phyloP scores from a whole-genome alignment of 2,113 vertebrate genomes.

The Naja naja region DNA sequence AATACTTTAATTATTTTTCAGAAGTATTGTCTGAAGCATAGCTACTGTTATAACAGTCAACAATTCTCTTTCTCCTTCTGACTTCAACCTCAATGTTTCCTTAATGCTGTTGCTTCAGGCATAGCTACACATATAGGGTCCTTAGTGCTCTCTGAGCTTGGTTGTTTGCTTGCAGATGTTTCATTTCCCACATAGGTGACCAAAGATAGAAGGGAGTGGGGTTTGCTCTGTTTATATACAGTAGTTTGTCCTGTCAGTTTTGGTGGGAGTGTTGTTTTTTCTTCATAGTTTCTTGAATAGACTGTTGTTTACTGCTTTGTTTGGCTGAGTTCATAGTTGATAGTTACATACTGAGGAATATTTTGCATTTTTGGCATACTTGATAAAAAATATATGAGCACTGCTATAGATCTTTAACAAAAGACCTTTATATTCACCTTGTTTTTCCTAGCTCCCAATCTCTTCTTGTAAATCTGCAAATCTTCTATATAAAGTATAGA shows the following conservation, averaged over 20 bases:
- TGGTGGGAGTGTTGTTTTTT: background rate
- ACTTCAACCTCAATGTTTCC: background rate
- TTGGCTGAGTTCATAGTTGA: background rate
- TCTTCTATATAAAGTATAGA: background rate
- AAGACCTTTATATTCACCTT: background rate
- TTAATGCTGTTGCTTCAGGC: background rate
- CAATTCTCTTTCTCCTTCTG: background rate
- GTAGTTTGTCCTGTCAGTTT: background rate
- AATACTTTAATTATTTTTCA: background rate
- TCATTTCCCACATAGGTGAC: background rate
- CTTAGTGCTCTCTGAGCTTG: background rate
- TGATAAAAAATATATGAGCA: background rate
- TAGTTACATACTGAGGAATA: background rate
- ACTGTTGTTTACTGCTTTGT: background rate
- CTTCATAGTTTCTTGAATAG: background rate
- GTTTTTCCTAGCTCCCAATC: background rate
- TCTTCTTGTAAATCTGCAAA: background rate
- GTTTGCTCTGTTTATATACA: background rate
- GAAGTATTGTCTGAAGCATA: background rate
- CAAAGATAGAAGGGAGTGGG: background rate
- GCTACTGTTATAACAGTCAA: background rate
- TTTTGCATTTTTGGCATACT: background rate
- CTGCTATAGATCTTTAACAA: background rate
- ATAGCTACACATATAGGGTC: background rate
- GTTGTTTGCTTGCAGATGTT: background rate